Evolutionary conservation across 2,797 vertebrate species (phyloP), one percentile per base, ranked within the genome.

Genomic region (Allobates femoralis): DNA sequence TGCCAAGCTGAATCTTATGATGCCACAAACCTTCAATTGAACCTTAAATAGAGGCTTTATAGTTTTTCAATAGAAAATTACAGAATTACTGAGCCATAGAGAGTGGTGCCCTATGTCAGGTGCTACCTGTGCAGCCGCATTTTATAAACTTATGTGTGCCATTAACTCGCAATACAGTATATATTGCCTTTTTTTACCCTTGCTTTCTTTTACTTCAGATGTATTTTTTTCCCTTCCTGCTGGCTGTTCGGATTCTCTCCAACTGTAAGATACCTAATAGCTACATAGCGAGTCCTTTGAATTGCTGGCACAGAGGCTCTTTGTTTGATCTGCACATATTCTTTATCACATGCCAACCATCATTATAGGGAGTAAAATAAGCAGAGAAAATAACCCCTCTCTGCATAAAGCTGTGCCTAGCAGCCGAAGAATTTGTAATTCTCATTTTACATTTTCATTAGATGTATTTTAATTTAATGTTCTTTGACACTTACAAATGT

Each of bases 271-370:
- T 6, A 11, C 75, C 30, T 56, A 53, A 55, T 56, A 77, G 26
- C 74, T 30, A 32, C 50, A 18, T 77, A 19, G 10, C 2, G 23
- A 77, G 75, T 30, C 51, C 75, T 77, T 77, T 77, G 26, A 77
- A 77, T 51, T 30, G 51, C 53, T 19, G 19, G 50, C 30, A 77
- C 50, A 77, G 75, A 77, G 53, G 75, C 16, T 30, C 51, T 77
- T 77, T 55, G 74, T 76, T 50, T 76, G 28, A 30, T 69, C 32
- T 69, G 32, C 32, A 69, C 23, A 73, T 73, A 46, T 41, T n/a
- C 69, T 73, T 73, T 73, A n/a, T 46, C 37, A n/a, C 34, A 73
- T 23, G 69, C 21, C 21, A 46, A 5, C 69, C 69, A 23, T 73
- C 34, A 41, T 73, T 46, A 41, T 73, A 46, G 69, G 37, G 34